Evolutionary conservation across 1,140 invertebrate genomes (phyloP), one percentile per base, ranked within the genome.

Genomic region (Orius insidiosus): DNA sequence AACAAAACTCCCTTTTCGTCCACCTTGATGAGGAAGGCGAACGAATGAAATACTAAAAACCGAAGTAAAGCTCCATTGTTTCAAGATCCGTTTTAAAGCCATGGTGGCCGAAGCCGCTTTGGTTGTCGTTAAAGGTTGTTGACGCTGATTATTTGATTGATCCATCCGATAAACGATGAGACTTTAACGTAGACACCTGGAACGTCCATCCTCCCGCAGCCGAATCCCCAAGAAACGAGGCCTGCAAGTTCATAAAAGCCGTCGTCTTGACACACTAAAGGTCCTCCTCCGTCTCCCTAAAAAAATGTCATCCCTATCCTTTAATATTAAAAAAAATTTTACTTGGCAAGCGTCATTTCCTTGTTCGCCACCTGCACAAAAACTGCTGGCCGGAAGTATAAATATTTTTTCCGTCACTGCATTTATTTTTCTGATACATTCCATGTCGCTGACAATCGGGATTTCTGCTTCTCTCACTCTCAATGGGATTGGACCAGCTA

Each of bases 61-160:
- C 24, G 24, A 24, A 24, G 24, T 24, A 24, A 24, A 24, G 24
- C 24, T 24, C 24, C 24, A 24, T 24, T 24, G 24, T 24, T 24
- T 24, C 24, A 24, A 24, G 24, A 24, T 24, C 24, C 24, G 24
- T 24, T 18, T 40, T 40, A 40, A 15, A 40, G 38, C 38, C n/a
- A 14, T 40, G 41, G n/a, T 10, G 11, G 41, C 31, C 44, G n/a
- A 37, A 13, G 42, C 32, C 30, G 19, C 15, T 44, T 48, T 41
- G 10, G 39, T 19, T 13, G 24, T 45, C 46, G 47, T 57, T 78
- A 85, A 63, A 83, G 70, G 68, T 88, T 90, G 66, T 92, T 92
- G 47, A 92, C 86, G 58, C 85, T 89, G 57, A 94, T 92, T 45
- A 94, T 94, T 69, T 92, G 87, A 67, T 93, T 93, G 59, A 94